Evolutionary conservation across 2,797 vertebrate genomes (phyloP).

Genomic region (Argyrosomus regius): DNA sequence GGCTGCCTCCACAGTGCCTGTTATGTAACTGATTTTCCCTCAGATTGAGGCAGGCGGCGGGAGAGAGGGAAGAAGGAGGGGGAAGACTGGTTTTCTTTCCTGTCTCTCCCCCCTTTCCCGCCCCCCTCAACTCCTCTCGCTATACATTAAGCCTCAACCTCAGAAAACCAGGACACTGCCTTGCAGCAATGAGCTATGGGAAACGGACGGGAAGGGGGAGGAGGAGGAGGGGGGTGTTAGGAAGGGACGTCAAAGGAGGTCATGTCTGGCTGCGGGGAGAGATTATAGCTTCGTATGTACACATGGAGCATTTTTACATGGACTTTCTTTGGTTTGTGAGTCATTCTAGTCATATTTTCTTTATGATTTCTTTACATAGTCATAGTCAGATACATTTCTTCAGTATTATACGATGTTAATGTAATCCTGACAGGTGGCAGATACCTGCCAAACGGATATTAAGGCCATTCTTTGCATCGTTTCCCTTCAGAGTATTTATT

Average conservation of each 20-base stretch:
- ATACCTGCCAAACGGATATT: not conserved
- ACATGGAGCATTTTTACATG: not conserved
- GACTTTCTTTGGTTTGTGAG: conserved; percentile 12
- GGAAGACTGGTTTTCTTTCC: conserved; percentile 43
- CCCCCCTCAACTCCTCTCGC: not conserved
- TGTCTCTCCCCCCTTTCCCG: conserved; percentile 6
- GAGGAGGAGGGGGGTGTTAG: conserved; percentile 21
- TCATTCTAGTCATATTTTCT: conserved; percentile 4
- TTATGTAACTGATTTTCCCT: conserved; percentile 71
- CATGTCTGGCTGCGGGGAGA: conserved; percentile 66
- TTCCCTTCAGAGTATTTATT: not conserved
- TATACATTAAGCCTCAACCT: conserved; percentile 65
- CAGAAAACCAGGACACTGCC: conserved; percentile 65
- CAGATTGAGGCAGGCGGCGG: conserved; percentile 40
- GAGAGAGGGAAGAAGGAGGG: not conserved
- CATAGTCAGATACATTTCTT: not conserved
- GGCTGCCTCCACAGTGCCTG: conserved; percentile 51
- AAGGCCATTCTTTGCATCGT: not conserved
- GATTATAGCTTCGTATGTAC: conserved; percentile 52
- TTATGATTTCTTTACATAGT: not conserved
- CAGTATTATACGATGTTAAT: not conserved
- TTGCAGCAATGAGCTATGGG: conserved; percentile 42
- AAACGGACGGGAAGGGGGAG: conserved; percentile 5
- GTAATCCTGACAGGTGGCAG: not conserved
- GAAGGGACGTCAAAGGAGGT: conserved; percentile 69